Percentiles rank a stretch among this genome's conserved stretches.
Evolutionary conservation across 2,888 invertebrate genomes (phyloP).

Genomic region (Matsumyia berberina): DNA sequence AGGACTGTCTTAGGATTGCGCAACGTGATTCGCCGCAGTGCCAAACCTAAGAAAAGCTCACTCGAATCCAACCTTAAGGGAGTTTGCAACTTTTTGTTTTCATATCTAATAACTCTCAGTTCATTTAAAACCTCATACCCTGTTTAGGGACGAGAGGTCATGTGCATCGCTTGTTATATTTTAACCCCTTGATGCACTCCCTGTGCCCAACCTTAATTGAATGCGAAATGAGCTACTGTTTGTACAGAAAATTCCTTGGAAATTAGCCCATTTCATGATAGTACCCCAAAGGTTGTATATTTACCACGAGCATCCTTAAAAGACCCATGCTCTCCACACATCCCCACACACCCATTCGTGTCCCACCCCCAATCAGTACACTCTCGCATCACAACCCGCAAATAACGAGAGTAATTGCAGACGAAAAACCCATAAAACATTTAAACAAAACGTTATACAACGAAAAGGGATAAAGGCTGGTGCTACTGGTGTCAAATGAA

Average conservation of each 20-base stretch:
- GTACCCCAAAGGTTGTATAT: conserved; percentile 1
- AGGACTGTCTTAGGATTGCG: no score
- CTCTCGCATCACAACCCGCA: conserved; percentile 2
- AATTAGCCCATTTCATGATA: conserved; percentile 41
- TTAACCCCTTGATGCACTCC: not conserved
- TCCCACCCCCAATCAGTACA: not conserved
- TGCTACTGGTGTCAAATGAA: conserved; percentile 14
- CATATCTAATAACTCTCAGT: no score
- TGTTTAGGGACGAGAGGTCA: not conserved
- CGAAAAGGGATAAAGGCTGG: conserved; percentile 5
- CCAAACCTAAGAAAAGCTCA: no score
- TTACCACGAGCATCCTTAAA: conserved; percentile 10
- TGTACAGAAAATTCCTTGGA: not conserved
- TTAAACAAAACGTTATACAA: conserved; percentile 40
- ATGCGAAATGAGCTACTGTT: conserved; percentile 19
- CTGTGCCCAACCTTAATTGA: conserved; percentile 17
- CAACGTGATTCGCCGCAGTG: no score
- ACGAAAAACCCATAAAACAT: conserved; percentile 52
- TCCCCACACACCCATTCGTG: not conserved
- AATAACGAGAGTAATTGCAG: conserved; percentile 11
- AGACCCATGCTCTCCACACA: not conserved
- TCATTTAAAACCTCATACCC: no score
- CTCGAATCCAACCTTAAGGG: no score
- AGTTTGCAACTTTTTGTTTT: no score
- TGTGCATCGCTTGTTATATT: not conserved